A percentile compares a stretch with the other conserved stretches of the same genome.
Evolutionary conservation across 64 coral and sea anemone species (phyloP).

Genomic region (Actinia tenebrosa): DNA sequence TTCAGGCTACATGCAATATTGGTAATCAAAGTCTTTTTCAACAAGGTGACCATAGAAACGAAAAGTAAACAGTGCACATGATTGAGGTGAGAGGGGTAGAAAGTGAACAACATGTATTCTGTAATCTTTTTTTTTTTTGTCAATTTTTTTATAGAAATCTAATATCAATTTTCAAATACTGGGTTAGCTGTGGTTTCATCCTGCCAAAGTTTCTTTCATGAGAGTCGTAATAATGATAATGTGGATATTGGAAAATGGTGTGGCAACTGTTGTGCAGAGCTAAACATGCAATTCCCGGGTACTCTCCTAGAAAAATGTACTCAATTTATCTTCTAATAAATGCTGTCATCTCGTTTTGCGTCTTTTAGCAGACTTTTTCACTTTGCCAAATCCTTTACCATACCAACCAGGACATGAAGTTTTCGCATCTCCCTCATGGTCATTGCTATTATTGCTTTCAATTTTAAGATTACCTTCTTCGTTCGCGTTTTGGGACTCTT

Average conservation of each 20-base stretch:
- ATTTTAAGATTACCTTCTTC: not conserved
- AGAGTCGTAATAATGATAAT: too few relatives aligned
- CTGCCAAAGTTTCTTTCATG: too few relatives aligned
- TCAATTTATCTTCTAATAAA: not conserved
- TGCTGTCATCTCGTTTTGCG: slow-evolving; percentile 49
- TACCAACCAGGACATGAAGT: slow-evolving; percentile 66
- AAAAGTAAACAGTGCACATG: too few relatives aligned
- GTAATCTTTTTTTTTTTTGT: too few relatives aligned
- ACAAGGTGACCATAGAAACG: too few relatives aligned
- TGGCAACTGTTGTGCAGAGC: not conserved
- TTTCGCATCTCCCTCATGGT: slow-evolving; percentile 16
- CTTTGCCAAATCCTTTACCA: slow-evolving; percentile 82
- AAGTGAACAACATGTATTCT: too few relatives aligned
- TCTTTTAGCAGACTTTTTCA: slow-evolving; percentile 57
- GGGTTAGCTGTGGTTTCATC: too few relatives aligned
- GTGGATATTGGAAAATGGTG: not conserved
- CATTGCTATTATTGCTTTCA: slow-evolving; percentile 11
- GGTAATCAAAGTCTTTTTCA: too few relatives aligned
- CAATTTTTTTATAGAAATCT: too few relatives aligned
- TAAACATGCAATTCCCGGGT: not conserved
- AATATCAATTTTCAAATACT: too few relatives aligned
- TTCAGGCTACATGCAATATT: too few relatives aligned
- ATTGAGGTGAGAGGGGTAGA: too few relatives aligned
- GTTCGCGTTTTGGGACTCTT: not conserved
- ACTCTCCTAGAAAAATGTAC: not conserved